Conservation (phyloP, 2,113 vertebrate species). For the Potamarius usumacintae region DNA sequence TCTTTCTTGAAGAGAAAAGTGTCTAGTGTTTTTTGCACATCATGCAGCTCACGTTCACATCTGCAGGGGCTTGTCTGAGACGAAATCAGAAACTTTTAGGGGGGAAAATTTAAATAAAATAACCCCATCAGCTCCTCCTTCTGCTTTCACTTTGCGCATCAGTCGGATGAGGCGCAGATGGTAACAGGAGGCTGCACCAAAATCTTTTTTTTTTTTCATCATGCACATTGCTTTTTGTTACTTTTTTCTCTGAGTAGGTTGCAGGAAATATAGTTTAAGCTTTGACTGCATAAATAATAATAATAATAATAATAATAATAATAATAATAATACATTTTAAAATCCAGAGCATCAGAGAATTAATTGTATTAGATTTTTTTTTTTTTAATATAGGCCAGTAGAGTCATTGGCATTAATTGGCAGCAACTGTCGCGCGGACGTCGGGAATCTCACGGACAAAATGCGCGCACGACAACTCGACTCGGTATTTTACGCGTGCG, state of each 20-base stretch:
- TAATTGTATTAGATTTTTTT: background rate
- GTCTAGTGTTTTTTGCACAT: slow-evolving; percentile 7
- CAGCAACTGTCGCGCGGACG: background rate
- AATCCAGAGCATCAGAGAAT: no score
- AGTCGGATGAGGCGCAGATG: slow-evolving; percentile 58
- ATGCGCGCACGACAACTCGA: slow-evolving; percentile 60
- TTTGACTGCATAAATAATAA: background rate
- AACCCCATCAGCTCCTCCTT: slow-evolving; percentile 69
- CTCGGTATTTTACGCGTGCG: slow-evolving; percentile 69
- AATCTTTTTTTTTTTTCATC: slow-evolving; percentile 25
- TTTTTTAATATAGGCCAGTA: background rate
- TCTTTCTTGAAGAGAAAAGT: background rate
- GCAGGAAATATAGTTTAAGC: slow-evolving; percentile 14
- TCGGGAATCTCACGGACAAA: background rate
- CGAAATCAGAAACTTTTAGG: slow-evolving; percentile 56
- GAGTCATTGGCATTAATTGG: background rate
- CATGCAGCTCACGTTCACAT: slow-evolving; percentile 40
- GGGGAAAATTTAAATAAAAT: slow-evolving; percentile 12
- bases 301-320: no score
- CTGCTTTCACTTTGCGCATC: slow-evolving; percentile 63
- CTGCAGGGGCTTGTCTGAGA: slow-evolving; percentile 63
- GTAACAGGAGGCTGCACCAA: slow-evolving; percentile 59
- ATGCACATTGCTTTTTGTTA: slow-evolving; percentile 52
- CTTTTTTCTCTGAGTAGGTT: slow-evolving; percentile 32
- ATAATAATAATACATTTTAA: no score